Conservation (phyloP, 2,113 vertebrate genomes). For the Orcinus orca region DNA sequence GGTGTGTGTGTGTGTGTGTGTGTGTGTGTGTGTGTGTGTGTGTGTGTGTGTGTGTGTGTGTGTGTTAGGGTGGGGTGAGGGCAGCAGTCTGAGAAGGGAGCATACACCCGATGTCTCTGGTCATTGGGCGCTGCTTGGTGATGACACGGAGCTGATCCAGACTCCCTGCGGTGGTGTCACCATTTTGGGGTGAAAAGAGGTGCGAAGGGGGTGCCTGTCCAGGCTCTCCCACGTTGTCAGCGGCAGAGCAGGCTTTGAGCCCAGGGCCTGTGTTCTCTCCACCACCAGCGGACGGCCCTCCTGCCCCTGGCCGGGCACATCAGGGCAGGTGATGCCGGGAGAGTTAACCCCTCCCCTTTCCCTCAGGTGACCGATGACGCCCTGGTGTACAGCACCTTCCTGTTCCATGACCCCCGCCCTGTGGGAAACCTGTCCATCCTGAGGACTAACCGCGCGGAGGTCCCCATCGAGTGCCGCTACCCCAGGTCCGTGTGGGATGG, state of each 20-base stretch:
- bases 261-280: too few relatives aligned
- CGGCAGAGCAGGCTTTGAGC: background rate
- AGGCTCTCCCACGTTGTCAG: background rate
- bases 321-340: background rate
- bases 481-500: slow-evolving; percentile 56
- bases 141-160: background rate
- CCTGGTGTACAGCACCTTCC: slow-evolving; percentile 80
- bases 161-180: rapidly evolving
- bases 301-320: background rate
- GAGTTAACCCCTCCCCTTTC: background rate
- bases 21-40: background rate
- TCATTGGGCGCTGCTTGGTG: background rate
- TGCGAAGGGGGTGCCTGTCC: rapidly evolving
- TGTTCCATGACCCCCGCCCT: slow-evolving; percentile 76
- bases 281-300: background rate
- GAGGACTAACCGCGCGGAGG: slow-evolving; percentile 66
- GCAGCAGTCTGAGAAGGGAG: background rate
- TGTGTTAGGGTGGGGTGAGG: background rate
- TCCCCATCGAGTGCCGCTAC: slow-evolving; percentile 81
- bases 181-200: background rate
- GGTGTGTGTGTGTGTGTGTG: background rate
- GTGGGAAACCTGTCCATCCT: slow-evolving; percentile 75
- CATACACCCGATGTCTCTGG: rapidly evolving
- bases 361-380: slow-evolving; percentile 73
- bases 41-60: background rate